These are phyloP conservation scores for Amia ocellicauda DNA, from an alignment of 2,113 vertebrate genomes.

Conservation along the genomic window DNA sequence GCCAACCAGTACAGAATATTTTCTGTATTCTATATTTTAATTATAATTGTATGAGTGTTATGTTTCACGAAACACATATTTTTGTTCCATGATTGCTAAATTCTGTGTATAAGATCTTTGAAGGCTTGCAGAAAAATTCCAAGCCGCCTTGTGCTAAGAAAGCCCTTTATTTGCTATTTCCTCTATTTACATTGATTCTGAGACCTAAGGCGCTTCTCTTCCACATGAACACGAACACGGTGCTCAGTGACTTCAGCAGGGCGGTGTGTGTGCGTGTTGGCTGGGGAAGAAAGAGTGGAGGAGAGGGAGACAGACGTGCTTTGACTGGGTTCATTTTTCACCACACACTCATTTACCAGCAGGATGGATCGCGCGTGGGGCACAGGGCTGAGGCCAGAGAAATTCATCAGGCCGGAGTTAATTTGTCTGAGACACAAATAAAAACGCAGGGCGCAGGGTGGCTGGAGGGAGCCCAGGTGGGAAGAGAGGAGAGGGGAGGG, in stretches of 20 bases:
- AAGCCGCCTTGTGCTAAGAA: no score
- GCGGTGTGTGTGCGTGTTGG: neutral
- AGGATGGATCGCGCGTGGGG: slow-evolving; percentile 19
- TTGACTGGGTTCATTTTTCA: slow-evolving; percentile 19
- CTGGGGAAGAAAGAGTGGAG: slow-evolving; percentile 35
- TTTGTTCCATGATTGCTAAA: no score
- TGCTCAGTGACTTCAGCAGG: no score
- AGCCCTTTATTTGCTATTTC: no score
- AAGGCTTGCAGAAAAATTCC: no score
- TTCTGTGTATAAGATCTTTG: neutral
- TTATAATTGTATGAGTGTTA: no score
- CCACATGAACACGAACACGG: no score
- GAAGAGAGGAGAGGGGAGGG: neutral
- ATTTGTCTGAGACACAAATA: neutral
- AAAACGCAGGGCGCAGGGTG: neutral
- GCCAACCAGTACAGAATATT: no score
- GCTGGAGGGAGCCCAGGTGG: slow-evolving; percentile 9
- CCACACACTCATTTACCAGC: neutral
- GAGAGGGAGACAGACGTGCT: neutral
- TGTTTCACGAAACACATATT: no score
- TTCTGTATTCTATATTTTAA: no score
- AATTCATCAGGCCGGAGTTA: slow-evolving; percentile 18
- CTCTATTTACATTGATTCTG: no score
- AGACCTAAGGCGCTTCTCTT: no score
- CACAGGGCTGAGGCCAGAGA: neutral